These are phyloP conservation scores for Lethenteron camtschaticum DNA, from an alignment of 2,113 vertebrate genomes.

Conservation along the genomic window DNA sequence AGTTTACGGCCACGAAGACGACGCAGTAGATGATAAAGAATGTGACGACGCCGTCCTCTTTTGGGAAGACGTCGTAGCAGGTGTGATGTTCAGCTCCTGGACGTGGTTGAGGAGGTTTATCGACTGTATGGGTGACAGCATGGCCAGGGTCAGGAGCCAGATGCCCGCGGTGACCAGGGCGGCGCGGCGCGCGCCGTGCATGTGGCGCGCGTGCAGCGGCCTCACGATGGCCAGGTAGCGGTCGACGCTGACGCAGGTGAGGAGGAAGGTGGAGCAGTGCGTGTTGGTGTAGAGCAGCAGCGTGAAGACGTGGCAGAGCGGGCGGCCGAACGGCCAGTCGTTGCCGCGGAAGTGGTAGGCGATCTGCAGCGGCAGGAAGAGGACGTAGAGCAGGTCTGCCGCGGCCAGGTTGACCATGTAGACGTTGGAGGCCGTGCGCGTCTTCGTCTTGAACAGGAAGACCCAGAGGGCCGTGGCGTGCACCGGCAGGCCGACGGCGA, in stretches of 20 bases:
- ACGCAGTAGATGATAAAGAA: not conserved
- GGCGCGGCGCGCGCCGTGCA: not conserved
- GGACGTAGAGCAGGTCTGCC: constrained; percentile 24
- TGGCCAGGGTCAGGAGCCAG: not conserved
- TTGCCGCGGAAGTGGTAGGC: constrained; percentile 16
- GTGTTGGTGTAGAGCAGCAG: constrained; percentile 18
- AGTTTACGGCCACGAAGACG: not conserved
- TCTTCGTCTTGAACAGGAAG: constrained; percentile 19
- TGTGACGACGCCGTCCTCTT: not conserved
- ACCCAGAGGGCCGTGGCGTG: constrained; percentile 22
- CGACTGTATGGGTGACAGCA: not conserved
- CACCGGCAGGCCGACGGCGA: constrained; percentile 20
- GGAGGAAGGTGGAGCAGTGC: constrained; percentile 20
- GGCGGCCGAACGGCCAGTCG: constrained; percentile 21
- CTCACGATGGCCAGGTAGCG: constrained; percentile 23
- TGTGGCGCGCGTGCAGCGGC: not conserved
- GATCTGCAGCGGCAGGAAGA: constrained; percentile 25
- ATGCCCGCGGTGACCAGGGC: not conserved
- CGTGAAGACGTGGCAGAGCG: constrained; percentile 20
- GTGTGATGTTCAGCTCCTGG: not conserved
- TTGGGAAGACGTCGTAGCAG: not conserved
- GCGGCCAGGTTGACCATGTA: constrained; percentile 25
- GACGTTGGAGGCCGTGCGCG: constrained; percentile 20
- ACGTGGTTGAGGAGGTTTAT: no score
- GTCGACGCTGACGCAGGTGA: constrained; percentile 21